Evolutionary conservation across 2,888 invertebrate species (phyloP), one percentile per base, ranked within the genome.

Genomic region (Argyresthia goedartella): DNA sequence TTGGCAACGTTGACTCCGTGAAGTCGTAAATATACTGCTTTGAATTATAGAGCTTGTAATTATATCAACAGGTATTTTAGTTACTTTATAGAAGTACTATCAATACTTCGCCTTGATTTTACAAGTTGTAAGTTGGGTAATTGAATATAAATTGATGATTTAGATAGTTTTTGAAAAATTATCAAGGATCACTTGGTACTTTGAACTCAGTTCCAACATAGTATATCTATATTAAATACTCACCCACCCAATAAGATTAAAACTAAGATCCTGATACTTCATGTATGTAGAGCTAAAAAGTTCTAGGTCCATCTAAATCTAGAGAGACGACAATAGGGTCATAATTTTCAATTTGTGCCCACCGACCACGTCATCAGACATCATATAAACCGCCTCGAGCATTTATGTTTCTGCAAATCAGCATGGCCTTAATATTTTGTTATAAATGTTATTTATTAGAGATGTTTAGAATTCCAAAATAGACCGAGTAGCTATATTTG

Each of bases 281-380:
- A 25, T 25, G 25, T 2, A 25, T 25, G 6, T 25, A 25, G 25
- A 4, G 6, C 25, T 25, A 25, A 25, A 25, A 25, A 25, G 25
- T n/a, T n/a, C n/a, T n/a, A n/a, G n/a, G n/a, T 25, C 25, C 6
- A 25, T 25, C 3, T 25, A 25, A 25, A 25, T 6, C 69, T 59
- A 60, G 67, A 65, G 61, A 67, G 67, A 69, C 69, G 70, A 72
- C 71, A 69, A 48, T 48, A 48, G 36, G 66, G 69, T 75, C 75
- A 71, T 85, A 82, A 81, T 69, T 85, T 81, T 76, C 84, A 85
- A 84, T 85, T 81, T 82, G 81, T 71, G 80, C 75, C 73, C 63
- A 64, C 66, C 61, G 61, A 65, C 70, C 71, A 71, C 3, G 14
- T 14, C 44, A 44, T 14, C 8, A 10, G 8, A 15, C 13, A 51